These are phyloP conservation scores for Drosophila fulvimacula DNA, from an alignment of 2,888 invertebrate genomes.

Conservation along the genomic window DNA sequence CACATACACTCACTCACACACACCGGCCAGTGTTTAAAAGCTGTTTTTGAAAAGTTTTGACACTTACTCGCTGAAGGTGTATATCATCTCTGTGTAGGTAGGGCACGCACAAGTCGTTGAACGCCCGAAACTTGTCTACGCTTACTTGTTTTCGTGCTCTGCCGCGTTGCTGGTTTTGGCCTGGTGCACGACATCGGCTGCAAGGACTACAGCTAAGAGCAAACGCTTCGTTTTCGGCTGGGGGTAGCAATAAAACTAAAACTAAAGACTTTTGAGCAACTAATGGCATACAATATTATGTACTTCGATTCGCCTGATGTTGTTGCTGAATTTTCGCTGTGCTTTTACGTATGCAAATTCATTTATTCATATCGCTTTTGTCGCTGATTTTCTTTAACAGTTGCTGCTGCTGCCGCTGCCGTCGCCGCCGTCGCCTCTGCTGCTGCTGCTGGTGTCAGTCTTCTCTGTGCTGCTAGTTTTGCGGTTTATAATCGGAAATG, in stretches of 20 bases:
- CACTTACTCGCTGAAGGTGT: neutral
- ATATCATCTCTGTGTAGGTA: slow-evolving; percentile 16
- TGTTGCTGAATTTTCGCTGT: slow-evolving; percentile 55
- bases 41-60: slow-evolving; percentile 1
- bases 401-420: slow-evolving; percentile 22
- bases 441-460: slow-evolving; percentile 26
- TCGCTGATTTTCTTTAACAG: slow-evolving; percentile 51
- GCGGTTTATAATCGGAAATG: slow-evolving; percentile 33
- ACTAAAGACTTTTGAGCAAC: slow-evolving; percentile 45
- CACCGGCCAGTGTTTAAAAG: neutral
- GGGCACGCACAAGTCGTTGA: slow-evolving; percentile 41
- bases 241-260: slow-evolving; percentile 63
- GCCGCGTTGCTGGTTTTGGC: slow-evolving; percentile 38
- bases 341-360: slow-evolving; percentile 62
- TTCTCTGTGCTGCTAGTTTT: slow-evolving; percentile 22
- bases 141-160: slow-evolving; percentile 36
- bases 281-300: slow-evolving; percentile 30
- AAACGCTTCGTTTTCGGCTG: slow-evolving; percentile 41
- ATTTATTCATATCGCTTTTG: slow-evolving; percentile 59
- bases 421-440: slow-evolving; percentile 6
- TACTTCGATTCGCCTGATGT: slow-evolving; percentile 51
- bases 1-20: neutral
- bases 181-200: slow-evolving; percentile 32
- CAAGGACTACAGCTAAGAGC: slow-evolving; percentile 53
- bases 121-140: slow-evolving; percentile 3